phyloP scores from a whole-genome alignment of 2,113 vertebrate genomes.

The Anser brachyrhynchus region DNA sequence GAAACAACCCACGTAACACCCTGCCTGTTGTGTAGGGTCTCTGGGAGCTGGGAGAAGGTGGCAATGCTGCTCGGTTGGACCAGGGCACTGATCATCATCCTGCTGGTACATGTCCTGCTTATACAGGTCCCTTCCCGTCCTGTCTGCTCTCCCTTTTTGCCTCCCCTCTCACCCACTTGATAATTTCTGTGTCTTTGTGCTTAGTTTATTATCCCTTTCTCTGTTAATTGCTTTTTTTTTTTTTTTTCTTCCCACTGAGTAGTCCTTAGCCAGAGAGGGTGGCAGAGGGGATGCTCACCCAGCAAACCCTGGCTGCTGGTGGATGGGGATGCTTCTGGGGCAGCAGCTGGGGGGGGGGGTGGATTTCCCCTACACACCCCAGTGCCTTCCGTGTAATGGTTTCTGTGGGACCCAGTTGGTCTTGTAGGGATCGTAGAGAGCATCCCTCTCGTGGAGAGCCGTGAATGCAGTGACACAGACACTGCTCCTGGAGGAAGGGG shows the following conservation, averaged over 20 bases:
- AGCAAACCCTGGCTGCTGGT: neutral
- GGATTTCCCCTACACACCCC: neutral
- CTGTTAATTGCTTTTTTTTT: neutral
- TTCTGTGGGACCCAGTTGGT: neutral
- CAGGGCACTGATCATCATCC: no score
- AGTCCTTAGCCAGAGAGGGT: no score
- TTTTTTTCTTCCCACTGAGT: neutral
- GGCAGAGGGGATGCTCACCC: neutral
- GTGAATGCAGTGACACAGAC: neutral
- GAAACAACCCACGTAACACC: neutral
- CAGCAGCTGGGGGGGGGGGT: neutral
- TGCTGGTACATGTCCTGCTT: no score
- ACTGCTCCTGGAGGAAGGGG: neutral
- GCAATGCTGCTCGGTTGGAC: no score
- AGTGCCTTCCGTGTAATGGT: neutral
- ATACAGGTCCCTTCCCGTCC: neutral
- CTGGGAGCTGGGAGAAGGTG: no score
- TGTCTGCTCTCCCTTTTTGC: no score
- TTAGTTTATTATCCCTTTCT: neutral
- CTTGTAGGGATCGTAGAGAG: neutral
- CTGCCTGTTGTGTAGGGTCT: neutral
- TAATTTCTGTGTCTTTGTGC: neutral
- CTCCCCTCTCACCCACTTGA: neutral
- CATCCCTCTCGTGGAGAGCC: neutral
- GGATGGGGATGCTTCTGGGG: neutral